A percentile compares a stretch with the other conserved stretches of the same genome.
Evolutionary conservation across 2,888 invertebrate species (phyloP).

Genomic region (Lithophane ornitopus): DNA sequence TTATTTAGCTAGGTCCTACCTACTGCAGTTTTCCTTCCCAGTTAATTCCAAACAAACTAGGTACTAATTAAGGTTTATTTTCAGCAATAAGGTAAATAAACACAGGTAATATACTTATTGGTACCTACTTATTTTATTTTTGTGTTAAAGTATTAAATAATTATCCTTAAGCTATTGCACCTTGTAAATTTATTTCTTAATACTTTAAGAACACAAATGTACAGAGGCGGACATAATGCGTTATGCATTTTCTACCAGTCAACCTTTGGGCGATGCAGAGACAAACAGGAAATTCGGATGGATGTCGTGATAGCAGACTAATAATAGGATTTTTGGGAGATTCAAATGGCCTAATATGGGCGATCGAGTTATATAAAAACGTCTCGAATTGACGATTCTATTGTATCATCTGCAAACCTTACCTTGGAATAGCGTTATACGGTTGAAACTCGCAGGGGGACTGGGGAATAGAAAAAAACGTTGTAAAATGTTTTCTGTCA

Average conservation of each 20-base stretch:
- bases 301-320: not conserved
- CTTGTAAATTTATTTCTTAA: not conserved
- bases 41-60: not conserved
- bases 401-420: not conserved
- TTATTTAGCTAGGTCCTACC: too few relatives aligned
- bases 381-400: not conserved
- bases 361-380: not conserved
- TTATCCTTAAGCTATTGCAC: constrained; percentile 7
- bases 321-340: not conserved
- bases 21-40: constrained; percentile 7
- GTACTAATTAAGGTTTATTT: constrained; percentile 15
- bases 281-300: not conserved
- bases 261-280: too few relatives aligned
- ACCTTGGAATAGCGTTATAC: not conserved
- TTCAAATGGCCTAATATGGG: not conserved
- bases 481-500: not conserved
- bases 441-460: not conserved
- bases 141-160: not conserved
- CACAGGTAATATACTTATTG: not conserved
- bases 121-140: too few relatives aligned
- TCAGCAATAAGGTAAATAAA: constrained; percentile 35
- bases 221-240: too few relatives aligned
- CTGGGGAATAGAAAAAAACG: not conserved
- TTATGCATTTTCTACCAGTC: too few relatives aligned
- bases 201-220: too few relatives aligned